Conservation (phyloP, 2,113 vertebrate genomes). For the Coptodon bakossiorum region DNA sequence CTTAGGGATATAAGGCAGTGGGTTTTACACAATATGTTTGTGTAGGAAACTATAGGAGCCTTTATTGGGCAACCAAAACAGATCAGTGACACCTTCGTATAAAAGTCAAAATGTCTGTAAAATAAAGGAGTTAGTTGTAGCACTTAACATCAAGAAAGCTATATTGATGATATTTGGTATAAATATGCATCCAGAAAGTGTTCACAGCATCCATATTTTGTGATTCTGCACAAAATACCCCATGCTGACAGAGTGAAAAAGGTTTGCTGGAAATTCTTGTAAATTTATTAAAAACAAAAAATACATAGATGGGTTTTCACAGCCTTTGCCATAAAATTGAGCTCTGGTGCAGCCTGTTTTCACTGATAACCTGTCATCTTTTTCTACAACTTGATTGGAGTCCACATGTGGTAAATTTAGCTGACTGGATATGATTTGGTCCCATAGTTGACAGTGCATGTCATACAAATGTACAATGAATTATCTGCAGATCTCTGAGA, state of each 20-base stretch:
- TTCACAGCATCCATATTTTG: neutral
- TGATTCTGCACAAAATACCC: neutral
- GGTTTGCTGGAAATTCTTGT: neutral
- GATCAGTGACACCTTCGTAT: neutral
- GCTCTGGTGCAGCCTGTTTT: neutral
- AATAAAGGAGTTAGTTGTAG: neutral
- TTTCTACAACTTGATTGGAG: neutral
- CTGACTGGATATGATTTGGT: neutral
- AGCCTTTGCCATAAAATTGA: neutral
- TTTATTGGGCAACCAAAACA: neutral
- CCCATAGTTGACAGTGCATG: neutral
- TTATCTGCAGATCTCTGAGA: neutral
- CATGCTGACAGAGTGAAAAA: neutral
- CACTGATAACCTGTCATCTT: neutral
- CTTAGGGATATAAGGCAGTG: neutral
- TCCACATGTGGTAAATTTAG: neutral
- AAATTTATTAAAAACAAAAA: neutral
- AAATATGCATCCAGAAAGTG: neutral
- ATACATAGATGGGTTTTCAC: rapidly evolving
- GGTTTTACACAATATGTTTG: neutral
- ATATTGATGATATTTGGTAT: neutral
- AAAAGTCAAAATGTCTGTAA: neutral
- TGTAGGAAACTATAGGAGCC: neutral
- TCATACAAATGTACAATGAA: neutral
- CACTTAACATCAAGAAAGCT: neutral